These are phyloP conservation scores for Malaclemys terrapin DNA, from an alignment of 2,113 vertebrate genomes.

Conservation along the genomic window DNA sequence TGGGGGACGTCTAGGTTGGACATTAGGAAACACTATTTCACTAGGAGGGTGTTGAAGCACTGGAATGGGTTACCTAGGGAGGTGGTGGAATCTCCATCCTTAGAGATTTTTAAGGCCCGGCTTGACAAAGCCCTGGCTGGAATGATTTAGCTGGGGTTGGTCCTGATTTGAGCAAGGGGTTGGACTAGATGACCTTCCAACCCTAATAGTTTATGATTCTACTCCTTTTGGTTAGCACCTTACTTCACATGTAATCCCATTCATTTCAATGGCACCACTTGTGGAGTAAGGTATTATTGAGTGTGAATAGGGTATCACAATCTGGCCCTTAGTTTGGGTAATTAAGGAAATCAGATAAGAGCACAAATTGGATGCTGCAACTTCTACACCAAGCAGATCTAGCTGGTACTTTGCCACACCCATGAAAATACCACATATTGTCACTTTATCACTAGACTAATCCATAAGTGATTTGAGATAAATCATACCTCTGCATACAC, in stretches of 20 bases:
- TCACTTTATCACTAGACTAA: conserved; percentile 14
- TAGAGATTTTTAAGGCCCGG: no score
- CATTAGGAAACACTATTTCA: no score
- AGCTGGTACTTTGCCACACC: conserved; percentile 35
- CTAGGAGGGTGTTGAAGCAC: no score
- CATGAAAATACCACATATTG: not conserved
- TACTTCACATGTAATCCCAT: not conserved
- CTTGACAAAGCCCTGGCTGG: no score
- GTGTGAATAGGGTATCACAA: not conserved
- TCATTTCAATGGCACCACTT: not conserved
- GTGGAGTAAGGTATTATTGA: not conserved
- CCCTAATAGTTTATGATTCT: no score
- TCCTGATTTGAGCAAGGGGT: no score
- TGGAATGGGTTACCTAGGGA: no score
- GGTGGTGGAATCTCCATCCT: no score
- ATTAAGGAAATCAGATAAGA: conserved; percentile 31
- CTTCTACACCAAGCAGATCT: conserved; percentile 11
- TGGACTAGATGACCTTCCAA: no score
- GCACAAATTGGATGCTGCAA: not conserved
- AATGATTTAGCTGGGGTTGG: no score
- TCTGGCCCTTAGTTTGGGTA: not conserved
- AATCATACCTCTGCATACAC: not conserved
- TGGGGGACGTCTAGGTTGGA: no score
- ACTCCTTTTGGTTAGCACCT: conserved; percentile 5
- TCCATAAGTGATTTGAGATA: not conserved